These are phyloP conservation scores for Lutra lutra DNA, from an alignment of 2,797 vertebrate genomes.

Conservation along the genomic window DNA sequence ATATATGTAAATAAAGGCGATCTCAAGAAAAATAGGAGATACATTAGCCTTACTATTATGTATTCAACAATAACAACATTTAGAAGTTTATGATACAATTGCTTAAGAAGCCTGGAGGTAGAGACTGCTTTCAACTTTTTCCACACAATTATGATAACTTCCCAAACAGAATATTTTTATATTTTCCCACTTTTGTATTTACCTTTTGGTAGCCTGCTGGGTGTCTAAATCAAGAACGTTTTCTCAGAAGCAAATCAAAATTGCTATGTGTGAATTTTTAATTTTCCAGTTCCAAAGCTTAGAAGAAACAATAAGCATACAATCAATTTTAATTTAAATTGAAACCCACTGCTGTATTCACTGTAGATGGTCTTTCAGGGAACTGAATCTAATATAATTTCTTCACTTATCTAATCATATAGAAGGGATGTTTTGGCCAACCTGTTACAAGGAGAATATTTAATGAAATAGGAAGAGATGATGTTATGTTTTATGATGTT, in stretches of 20 bases:
- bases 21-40: not conserved
- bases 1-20: not conserved
- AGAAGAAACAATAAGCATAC: constrained; percentile 70
- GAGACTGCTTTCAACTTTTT: not conserved
- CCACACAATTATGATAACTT: not conserved
- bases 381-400: constrained; percentile 73
- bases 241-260: constrained; percentile 76
- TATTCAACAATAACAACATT: not conserved
- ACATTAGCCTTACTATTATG: not conserved
- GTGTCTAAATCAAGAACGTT: constrained; percentile 76
- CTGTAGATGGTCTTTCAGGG: constrained; percentile 70
- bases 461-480: constrained; percentile 36
- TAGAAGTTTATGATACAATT: not conserved
- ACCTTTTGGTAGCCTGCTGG: constrained; percentile 45
- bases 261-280: constrained; percentile 79
- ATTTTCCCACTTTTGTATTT: constrained; percentile 66
- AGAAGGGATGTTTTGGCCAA: constrained; percentile 45
- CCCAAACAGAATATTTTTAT: constrained; percentile 21
- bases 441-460: constrained; percentile 59
- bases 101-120: not conserved
- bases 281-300: constrained; percentile 75
- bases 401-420: constrained; percentile 65
- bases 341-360: constrained; percentile 75
- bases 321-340: constrained; percentile 80
- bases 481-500: constrained; percentile 54